A percentile compares a stretch with the other conserved stretches of the same genome.
Conservation (phyloP, 2,113 vertebrate genomes). For the human region DNA sequence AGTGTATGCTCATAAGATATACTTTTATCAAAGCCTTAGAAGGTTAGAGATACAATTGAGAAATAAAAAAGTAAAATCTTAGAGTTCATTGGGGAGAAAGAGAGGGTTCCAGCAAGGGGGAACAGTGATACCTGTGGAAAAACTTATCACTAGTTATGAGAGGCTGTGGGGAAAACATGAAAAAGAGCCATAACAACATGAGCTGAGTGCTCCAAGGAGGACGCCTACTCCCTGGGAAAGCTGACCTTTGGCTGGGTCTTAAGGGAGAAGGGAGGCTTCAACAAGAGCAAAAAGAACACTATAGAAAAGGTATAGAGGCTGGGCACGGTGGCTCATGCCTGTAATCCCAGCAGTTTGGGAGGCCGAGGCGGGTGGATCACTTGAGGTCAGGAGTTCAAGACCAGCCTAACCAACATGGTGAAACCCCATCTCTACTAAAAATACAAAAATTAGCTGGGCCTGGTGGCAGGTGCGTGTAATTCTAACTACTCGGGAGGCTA, state of each 20-base stretch:
- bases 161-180: not conserved
- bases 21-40: not conserved
- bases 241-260: not conserved
- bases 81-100: not conserved
- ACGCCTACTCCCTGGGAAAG: not conserved
- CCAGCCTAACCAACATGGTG: too few relatives aligned
- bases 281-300: not conserved
- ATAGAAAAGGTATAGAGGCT: not conserved
- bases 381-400: too few relatives aligned
- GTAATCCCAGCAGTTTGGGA: too few relatives aligned
- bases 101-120: not conserved
- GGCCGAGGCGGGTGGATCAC: too few relatives aligned
- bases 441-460: too few relatives aligned
- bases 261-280: not conserved
- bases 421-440: too few relatives aligned
- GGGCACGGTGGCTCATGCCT: too few relatives aligned
- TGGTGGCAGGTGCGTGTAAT: too few relatives aligned
- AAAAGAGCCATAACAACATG: not conserved
- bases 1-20: not conserved
- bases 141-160: not conserved
- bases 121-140: not conserved
- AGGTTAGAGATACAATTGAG: not conserved
- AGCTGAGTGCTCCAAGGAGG: not conserved
- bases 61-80: not conserved
- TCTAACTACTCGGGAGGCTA: too few relatives aligned